These are phyloP conservation scores for Pardalotus punctatus DNA, from an alignment of 2,113 vertebrate genomes.

Conservation along the genomic window DNA sequence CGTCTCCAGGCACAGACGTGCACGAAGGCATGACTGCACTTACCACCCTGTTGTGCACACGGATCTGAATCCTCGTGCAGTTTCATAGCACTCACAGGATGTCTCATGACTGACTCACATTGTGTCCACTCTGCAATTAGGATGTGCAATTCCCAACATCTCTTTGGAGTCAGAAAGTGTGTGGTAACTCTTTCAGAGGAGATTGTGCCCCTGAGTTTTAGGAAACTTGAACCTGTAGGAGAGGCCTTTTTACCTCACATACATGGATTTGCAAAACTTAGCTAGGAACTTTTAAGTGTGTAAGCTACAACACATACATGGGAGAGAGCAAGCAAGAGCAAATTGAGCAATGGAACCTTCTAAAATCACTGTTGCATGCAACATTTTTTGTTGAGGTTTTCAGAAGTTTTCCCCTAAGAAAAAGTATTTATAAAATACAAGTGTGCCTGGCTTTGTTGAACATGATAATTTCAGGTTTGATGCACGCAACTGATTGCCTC, in stretches of 20 bases:
- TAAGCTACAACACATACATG: accelerated
- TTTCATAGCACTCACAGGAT: neutral
- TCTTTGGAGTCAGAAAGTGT: neutral
- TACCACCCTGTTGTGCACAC: neutral
- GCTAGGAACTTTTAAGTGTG: neutral
- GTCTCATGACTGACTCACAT: neutral
- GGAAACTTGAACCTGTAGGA: neutral
- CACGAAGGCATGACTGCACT: neutral
- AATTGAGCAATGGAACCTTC: neutral
- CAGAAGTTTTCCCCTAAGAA: neutral
- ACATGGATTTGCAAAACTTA: neutral
- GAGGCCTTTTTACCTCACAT: neutral
- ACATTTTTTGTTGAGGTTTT: neutral
- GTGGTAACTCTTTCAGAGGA: neutral
- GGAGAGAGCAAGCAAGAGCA: neutral
- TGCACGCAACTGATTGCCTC: neutral
- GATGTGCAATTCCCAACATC: neutral
- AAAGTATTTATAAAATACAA: neutral
- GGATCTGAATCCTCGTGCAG: neutral
- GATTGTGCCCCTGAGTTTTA: neutral
- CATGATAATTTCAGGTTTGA: neutral
- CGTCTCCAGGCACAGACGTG: neutral
- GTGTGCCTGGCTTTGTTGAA: neutral
- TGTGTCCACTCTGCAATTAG: neutral
- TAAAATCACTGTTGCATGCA: neutral